These are phyloP conservation scores for Diprion similis DNA, from an alignment of 1,140 invertebrate genomes.

Conservation along the genomic window DNA sequence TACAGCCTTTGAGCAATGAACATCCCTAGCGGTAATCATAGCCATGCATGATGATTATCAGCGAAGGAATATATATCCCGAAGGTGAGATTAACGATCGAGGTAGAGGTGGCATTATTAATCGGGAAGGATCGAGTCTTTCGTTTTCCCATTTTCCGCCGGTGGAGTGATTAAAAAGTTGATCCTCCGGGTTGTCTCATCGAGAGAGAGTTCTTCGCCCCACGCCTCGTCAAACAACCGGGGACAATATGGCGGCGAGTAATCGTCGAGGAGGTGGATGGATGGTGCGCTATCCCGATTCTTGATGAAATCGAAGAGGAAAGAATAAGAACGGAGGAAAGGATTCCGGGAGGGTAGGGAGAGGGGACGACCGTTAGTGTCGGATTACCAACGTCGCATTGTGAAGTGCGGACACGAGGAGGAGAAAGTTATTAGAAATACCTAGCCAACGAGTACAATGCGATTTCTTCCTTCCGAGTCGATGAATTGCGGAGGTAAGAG, in stretches of 20 bases:
- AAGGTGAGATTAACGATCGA: too few species aligned
- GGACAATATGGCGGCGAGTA: constrained; percentile 44
- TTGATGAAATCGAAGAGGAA: background rate
- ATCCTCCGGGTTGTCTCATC: constrained; percentile 31
- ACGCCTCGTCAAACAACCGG: constrained; percentile 39
- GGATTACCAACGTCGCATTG: constrained; percentile 45
- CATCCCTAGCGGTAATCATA: too few species aligned
- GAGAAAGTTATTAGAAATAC: constrained; percentile 54
- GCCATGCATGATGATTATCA: too few species aligned
- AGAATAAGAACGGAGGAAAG: constrained; percentile 9
- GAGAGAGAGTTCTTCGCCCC: constrained; percentile 14
- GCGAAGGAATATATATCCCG: too few species aligned
- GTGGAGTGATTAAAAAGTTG: constrained; percentile 53
- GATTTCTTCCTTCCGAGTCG: constrained; percentile 13
- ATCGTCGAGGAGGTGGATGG: constrained; percentile 33
- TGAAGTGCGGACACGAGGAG: constrained; percentile 42
- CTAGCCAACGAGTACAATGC: constrained; percentile 46
- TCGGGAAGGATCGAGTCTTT: too few species aligned
- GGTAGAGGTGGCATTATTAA: too few species aligned
- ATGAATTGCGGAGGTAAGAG: constrained; percentile 1
- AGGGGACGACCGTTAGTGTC: constrained; percentile 42
- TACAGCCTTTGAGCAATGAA: too few species aligned
- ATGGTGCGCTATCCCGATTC: background rate
- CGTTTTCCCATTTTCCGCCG: constrained; percentile 31
- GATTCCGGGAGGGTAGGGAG: constrained; percentile 6